Conservation (phyloP, 2,113 vertebrate species). For the Echinops telfairi region DNA sequence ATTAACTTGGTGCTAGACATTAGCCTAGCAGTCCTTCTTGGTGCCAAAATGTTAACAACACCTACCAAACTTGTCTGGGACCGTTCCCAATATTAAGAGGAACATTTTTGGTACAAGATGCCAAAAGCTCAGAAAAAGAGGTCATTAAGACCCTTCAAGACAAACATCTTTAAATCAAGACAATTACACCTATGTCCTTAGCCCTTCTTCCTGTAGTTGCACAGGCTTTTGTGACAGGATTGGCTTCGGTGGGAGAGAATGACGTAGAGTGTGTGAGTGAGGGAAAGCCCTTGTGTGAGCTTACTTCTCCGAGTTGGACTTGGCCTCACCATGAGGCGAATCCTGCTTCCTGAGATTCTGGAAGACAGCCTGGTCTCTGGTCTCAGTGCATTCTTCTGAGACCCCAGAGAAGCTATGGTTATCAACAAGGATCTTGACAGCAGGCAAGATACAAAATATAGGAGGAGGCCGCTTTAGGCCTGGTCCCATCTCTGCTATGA, state of each 20-base stretch:
- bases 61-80: background rate
- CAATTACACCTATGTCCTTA: background rate
- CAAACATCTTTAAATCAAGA: background rate
- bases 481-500: background rate
- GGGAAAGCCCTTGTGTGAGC: background rate
- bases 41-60: constrained; percentile 48
- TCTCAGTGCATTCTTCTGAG: background rate
- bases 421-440: background rate
- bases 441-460: background rate
- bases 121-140: background rate
- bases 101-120: background rate
- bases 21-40: constrained; percentile 18
- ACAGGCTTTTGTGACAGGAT: background rate
- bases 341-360: background rate
- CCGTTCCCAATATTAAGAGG: background rate
- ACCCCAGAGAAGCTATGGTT: background rate
- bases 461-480: background rate
- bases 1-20: constrained; percentile 41
- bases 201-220: background rate
- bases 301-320: background rate
- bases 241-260: background rate
- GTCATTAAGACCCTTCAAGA: background rate
- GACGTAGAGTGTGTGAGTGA: background rate
- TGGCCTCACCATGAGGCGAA: background rate
- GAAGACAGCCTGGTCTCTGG: background rate